Base-by-base conservation (phyloP, 1,140 invertebrate genomes). In the Heliconius nattereri region DNA sequence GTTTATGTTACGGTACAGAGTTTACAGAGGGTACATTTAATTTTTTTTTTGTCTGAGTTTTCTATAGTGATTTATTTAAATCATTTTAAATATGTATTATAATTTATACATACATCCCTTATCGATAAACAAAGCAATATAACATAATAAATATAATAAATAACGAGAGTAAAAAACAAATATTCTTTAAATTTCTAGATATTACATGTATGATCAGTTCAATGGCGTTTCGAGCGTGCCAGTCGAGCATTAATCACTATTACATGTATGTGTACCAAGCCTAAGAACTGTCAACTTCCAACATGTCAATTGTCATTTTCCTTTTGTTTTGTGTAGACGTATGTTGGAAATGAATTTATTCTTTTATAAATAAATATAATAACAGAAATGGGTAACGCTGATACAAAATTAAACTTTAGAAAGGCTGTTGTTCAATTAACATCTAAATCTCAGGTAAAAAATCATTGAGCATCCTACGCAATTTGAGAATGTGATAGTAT, bases 351-450 rank as follows among this genome's bases (percentile, higher is more conserved):
- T 91, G 91, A 86, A 83, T 91, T 89, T 84, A 89, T 81, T 88
- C 76, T 87, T 83, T 85, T 82, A 84, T 72, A 85, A 83, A 86
- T 73, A 84, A 86, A 80, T 85, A 23, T 85, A 85, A 86, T 72
- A 75, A 78, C 81, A 91, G 95, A 90, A 90, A 99, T 99, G 99
- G 99, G 99, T 86, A 99, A 99, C 95, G 96, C 98, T 57, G 99
- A 99, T 93, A 99, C 98, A 66, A 99, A 99, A 95, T 95, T 99
- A 76, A 99, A 99, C 95, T 99, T 99, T 95, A 96, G 98, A 81
- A 99, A 99, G 95, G 98, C 99, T 86, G 98, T 99, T 75, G 97
- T 99, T 75, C 98, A 99, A 90, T 95, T 99, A 45, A 99, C 98
- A 75, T 98, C 98, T 3, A 99, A 99, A 95, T 98, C 97, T 80